phyloP scores from a whole-genome alignment of 2,113 vertebrate genomes.

The Cervus canadensis region DNA sequence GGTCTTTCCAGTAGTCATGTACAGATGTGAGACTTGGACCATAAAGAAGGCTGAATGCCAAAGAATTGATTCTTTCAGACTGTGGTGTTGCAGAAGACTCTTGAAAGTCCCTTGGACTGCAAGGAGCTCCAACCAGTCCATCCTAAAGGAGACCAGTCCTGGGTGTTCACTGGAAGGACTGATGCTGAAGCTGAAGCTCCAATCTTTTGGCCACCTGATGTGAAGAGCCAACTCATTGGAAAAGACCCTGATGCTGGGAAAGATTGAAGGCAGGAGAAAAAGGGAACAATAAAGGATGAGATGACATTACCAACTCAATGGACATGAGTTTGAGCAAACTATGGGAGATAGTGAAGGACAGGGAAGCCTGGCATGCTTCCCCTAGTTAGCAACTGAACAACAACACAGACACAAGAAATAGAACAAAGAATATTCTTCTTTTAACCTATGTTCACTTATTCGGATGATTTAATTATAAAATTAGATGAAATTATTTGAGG shows the following conservation, averaged over 20 bases:
- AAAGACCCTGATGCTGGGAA: not conserved
- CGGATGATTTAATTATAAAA: not conserved
- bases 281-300: not conserved
- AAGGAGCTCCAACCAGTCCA: not conserved
- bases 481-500: not conserved
- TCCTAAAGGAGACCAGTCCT: not conserved
- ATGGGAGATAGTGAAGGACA: not conserved
- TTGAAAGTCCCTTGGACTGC: not conserved
- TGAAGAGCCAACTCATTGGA: not conserved
- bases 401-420: not conserved
- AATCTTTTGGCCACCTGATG: not conserved
- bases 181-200: not conserved
- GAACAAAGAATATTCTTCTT: not conserved
- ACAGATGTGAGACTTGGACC: not conserved
- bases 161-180: not conserved
- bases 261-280: not conserved
- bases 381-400: not conserved
- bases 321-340: not conserved
- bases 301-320: not conserved
- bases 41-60: not conserved
- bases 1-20: not conserved
- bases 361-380: not conserved
- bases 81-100: not conserved
- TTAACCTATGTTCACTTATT: not conserved
- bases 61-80: rapidly evolving